Evolutionary conservation across 2,113 vertebrate species (phyloP), one percentile per base, ranked within the genome.

Genomic region (rat (Rattus norvegicus)): DNA sequence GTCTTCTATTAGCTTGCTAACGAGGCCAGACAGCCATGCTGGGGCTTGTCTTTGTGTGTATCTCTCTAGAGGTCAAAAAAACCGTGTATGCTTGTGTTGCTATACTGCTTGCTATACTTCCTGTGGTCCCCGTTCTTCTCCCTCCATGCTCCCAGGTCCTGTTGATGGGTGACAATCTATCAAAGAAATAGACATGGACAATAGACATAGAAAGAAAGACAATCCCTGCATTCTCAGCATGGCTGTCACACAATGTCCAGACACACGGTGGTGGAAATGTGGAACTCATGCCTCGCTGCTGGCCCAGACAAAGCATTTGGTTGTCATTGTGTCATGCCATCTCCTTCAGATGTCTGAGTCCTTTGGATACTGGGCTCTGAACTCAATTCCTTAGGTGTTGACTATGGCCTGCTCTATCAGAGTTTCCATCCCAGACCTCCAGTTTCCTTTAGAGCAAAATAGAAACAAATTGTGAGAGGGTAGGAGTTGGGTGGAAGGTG

Each of bases 371-470:
- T 84, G 87, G 72, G 2, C 88, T 91, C 72, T 72, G 36, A 79
- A 39, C 54, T 91, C 90, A 33, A 0, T 72, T 92, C 72, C 67
- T n/a, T 6, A 88, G 88, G 56, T n/a, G 43, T 81, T 79, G 63
- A 80, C 76, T 14, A 2, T 75, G 49, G 43, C 81, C 54, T 70
- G 19, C 39, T 52, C 65, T 86, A 5, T 56, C 85, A 75, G 84
- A 86, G 83, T 92, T 88, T 92, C 77, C 88, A 56, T 67, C 54
- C 54, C 72, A 88, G 85, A 65, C 24, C 73, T 97, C 67, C 54
- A 56, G 80, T 92, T 94, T 89, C 86, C 76, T 67, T 80, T 76
- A 88, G 24, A 94, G 92, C 30, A 69, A 73, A 92, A 61, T 56
- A 47, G 88, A 89, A 92, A 63, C 56, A 43, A 70, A 9, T 16